Percentiles rank a stretch among this genome's conserved stretches.
Conservation (phyloP, 1,140 invertebrate species). For the Pectinophora gossypiella region DNA sequence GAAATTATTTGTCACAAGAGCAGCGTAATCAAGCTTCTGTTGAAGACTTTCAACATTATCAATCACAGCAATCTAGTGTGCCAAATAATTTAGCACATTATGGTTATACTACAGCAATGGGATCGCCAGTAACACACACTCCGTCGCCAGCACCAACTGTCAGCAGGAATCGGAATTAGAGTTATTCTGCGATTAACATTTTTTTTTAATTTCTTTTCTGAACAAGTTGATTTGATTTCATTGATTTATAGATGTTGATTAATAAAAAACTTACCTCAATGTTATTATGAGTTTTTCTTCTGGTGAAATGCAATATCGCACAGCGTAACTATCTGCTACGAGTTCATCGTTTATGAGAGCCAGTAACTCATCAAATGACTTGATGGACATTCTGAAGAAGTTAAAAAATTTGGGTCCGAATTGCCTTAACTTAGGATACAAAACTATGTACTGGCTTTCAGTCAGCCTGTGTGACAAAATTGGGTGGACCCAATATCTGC, state of each 20-base stretch:
- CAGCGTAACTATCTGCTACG: not conserved
- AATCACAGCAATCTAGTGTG: constrained; percentile 17
- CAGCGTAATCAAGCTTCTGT: constrained; percentile 7
- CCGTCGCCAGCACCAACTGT: constrained; percentile 2
- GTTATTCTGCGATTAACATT: not conserved
- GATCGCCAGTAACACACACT: constrained; percentile 8
- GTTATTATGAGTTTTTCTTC: not conserved
- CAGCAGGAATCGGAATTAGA: not conserved
- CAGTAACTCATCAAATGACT: no score
- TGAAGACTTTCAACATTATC: constrained; percentile 10
- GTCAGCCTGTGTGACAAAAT: no score
- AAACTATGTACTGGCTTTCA: no score
- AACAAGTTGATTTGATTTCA: not conserved
- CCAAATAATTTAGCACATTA: constrained; percentile 20
- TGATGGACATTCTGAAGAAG: no score
- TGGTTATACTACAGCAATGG: constrained; percentile 13
- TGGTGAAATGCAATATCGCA: not conserved
- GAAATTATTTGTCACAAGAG: constrained; percentile 10
- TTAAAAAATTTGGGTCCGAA: no score
- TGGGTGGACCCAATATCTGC: no score
- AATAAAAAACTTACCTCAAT: not conserved
- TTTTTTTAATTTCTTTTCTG: not conserved
- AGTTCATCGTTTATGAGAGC: not conserved
- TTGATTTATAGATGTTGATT: not conserved
- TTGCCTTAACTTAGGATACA: no score